Conservation (phyloP, 2,888 invertebrate genomes). For the Atethmia centrago region DNA sequence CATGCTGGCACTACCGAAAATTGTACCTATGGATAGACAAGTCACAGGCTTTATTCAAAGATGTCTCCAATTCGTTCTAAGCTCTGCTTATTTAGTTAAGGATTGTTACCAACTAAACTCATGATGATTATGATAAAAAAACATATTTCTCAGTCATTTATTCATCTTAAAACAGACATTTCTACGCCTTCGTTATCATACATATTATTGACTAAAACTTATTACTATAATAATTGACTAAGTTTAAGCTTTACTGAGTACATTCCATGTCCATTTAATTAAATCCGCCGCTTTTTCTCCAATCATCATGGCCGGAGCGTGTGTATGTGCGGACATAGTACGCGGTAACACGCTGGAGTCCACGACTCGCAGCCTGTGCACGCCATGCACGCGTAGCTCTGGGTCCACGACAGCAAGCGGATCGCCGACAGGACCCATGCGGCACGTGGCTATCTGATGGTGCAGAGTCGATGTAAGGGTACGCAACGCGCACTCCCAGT, state of each 20-base stretch:
- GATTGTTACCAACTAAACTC: too few species aligned
- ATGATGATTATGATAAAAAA: too few species aligned
- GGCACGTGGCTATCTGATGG: constrained; percentile 93
- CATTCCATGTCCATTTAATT: constrained; percentile 88
- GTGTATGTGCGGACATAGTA: constrained; percentile 92
- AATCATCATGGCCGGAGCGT: constrained; percentile 93
- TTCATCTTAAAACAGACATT: constrained; percentile 26
- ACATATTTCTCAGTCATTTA: constrained; percentile 35
- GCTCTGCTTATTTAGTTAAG: too few species aligned
- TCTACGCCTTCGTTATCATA: not conserved
- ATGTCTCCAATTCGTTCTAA: too few species aligned
- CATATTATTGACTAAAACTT: constrained; percentile 33
- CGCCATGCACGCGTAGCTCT: constrained; percentile 91
- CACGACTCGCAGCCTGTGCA: constrained; percentile 91
- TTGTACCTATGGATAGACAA: too few species aligned
- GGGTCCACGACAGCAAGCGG: constrained; percentile 92
- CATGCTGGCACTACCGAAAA: too few species aligned
- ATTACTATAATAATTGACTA: constrained; percentile 41
- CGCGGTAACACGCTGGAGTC: constrained; percentile 93
- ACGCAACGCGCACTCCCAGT: constrained; percentile 93
- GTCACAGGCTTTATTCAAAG: too few species aligned
- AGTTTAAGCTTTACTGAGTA: constrained; percentile 30
- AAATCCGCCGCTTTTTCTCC: constrained; percentile 93
- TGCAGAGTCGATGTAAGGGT: constrained; percentile 91
- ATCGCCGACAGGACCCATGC: constrained; percentile 93